Evolutionary conservation across 2,888 invertebrate genomes (phyloP).

Genomic region (Lacanobia wlatinum): DNA sequence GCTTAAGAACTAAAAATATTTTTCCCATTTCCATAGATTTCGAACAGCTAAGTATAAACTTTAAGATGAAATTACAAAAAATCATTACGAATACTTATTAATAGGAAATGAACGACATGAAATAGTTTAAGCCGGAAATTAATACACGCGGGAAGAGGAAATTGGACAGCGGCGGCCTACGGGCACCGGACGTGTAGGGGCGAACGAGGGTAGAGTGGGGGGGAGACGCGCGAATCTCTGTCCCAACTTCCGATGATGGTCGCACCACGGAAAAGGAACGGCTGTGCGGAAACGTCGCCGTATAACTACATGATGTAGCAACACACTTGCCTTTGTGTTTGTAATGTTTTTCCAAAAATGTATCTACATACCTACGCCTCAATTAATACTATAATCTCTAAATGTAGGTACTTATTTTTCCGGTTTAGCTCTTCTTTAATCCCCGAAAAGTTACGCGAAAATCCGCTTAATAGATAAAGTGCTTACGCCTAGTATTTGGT

Average conservation of each 20-base stretch:
- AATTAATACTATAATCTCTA: not conserved
- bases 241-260: conserved; percentile 82
- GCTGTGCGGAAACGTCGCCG: conserved; percentile 61
- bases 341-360: conserved; percentile 18
- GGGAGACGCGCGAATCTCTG: conserved; percentile 79
- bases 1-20: not conserved
- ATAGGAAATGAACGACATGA: conserved; percentile 84
- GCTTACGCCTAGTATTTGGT: conserved; percentile 22
- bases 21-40: not conserved
- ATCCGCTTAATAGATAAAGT: conserved; percentile 50
- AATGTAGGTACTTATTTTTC: conserved; percentile 11
- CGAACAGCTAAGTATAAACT: too few relatives aligned
- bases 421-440: conserved; percentile 24
- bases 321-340: conserved; percentile 31
- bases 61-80: conserved; percentile 55
- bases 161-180: conserved; percentile 85
- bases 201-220: conserved; percentile 69
- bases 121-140: conserved; percentile 88
- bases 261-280: conserved; percentile 79
- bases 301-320: conserved; percentile 33
- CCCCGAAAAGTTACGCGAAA: conserved; percentile 12
- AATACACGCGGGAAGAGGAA: conserved; percentile 89
- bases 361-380: not conserved
- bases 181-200: conserved; percentile 83
- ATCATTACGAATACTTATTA: conserved; percentile 69